phyloP scores from a whole-genome alignment of 1,140 invertebrate genomes.

The Acromyrmex charruanus region DNA sequence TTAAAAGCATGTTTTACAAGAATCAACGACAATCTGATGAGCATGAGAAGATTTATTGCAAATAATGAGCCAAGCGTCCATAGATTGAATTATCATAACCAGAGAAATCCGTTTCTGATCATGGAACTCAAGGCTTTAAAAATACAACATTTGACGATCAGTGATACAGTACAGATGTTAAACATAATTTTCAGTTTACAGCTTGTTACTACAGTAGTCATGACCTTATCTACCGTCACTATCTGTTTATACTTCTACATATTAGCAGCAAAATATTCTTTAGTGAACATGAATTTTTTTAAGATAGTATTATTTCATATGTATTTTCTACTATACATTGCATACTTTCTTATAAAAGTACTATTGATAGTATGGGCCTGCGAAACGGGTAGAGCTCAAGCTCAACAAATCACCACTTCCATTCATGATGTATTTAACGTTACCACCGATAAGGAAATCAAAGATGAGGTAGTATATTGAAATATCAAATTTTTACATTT shows the following conservation, averaged over 20 bases:
- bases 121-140: slow-evolving; percentile 76
- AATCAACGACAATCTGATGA: slow-evolving; percentile 73
- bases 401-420: not conserved
- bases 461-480: not conserved
- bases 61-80: slow-evolving; percentile 71
- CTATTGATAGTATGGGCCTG: not conserved
- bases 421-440: not conserved
- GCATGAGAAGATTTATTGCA: slow-evolving; percentile 57
- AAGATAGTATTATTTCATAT: too few species aligned
- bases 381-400: not conserved
- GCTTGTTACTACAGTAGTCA: slow-evolving; percentile 67
- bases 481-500: not conserved
- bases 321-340: too few species aligned
- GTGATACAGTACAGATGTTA: slow-evolving; percentile 74
- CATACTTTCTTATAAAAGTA: not conserved
- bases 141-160: slow-evolving; percentile 77
- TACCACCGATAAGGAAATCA: not conserved
- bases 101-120: slow-evolving; percentile 76
- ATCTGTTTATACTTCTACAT: slow-evolving; percentile 78
- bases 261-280: not conserved
- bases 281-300: too few species aligned
- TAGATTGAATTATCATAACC: slow-evolving; percentile 68
- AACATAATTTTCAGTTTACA: slow-evolving; percentile 78
- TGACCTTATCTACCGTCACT: slow-evolving; percentile 78
- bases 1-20: slow-evolving; percentile 72